phyloP scores from a whole-genome alignment of 2,888 invertebrate genomes.

The Phortica okadai region DNA sequence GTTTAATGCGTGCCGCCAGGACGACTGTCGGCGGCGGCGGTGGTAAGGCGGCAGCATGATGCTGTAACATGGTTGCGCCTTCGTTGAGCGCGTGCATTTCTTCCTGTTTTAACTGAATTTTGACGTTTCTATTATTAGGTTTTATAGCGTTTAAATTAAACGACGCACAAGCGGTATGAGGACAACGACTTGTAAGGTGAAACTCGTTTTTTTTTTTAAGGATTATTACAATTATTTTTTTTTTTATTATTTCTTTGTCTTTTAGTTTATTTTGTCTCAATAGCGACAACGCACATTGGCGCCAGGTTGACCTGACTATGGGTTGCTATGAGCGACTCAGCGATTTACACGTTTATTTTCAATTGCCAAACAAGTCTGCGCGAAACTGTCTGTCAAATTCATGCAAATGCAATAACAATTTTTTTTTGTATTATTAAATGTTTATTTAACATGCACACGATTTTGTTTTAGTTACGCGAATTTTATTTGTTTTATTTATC shows the following conservation, averaged over 20 bases:
- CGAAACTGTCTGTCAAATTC: background rate
- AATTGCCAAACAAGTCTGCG: background rate
- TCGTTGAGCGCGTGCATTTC: constrained; percentile 70
- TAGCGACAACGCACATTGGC: background rate
- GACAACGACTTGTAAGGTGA: background rate
- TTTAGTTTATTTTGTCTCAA: background rate
- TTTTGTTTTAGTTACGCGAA: background rate
- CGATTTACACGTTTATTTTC: background rate
- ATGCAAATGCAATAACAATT: constrained; percentile 32
- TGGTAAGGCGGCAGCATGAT: constrained; percentile 54
- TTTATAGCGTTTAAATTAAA: background rate
- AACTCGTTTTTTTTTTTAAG: background rate
- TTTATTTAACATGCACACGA: constrained; percentile 16
- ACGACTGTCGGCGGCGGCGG: constrained; percentile 48
- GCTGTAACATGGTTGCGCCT: constrained; percentile 71
- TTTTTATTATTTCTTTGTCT: constrained; percentile 4
- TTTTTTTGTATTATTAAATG: constrained; percentile 21
- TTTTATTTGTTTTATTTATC: background rate
- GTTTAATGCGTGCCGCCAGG: constrained; percentile 51
- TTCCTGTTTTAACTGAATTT: constrained; percentile 65
- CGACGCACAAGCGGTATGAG: background rate
- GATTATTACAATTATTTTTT: background rate
- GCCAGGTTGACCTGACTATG: background rate
- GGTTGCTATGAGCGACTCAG: background rate
- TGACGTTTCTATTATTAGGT: constrained; percentile 43